Conservation (phyloP, 2,113 vertebrate genomes). For the Hyperopisus bebe region DNA sequence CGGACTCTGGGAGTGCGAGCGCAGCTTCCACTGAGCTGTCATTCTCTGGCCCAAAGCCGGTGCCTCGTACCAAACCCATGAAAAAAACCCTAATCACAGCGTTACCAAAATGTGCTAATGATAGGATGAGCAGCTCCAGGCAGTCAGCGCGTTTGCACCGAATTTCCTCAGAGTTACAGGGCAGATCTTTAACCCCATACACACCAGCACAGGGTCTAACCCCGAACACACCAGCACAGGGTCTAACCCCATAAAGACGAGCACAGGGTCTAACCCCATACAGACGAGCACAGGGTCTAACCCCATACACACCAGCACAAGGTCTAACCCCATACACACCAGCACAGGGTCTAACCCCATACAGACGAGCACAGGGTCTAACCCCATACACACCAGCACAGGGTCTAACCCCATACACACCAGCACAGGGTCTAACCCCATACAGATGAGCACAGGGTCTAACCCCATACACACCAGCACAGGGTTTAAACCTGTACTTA, state of each 20-base stretch:
- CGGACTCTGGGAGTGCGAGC: slow-evolving; percentile 11
- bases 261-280: slow-evolving; percentile 23
- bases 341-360: background rate
- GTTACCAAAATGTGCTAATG: slow-evolving; percentile 61
- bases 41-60: slow-evolving; percentile 46
- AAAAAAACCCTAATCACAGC: slow-evolving; percentile 58
- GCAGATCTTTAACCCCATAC: slow-evolving; percentile 32
- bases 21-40: slow-evolving; percentile 13
- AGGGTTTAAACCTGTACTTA: background rate
- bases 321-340: background rate
- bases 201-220: background rate
- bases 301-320: background rate
- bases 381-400: background rate
- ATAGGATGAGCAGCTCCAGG: slow-evolving; percentile 57
- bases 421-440: background rate
- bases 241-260: slow-evolving; percentile 34
- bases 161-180: slow-evolving; percentile 32
- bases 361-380: slow-evolving; percentile 38
- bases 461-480: background rate
- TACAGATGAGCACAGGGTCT: background rate
- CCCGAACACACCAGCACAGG: background rate
- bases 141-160: slow-evolving; percentile 48
- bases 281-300: background rate
- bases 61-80: slow-evolving; percentile 58
- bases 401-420: background rate